phyloP scores from a whole-genome alignment of 2,888 invertebrate genomes.

The Pantelozetes paolii region DNA sequence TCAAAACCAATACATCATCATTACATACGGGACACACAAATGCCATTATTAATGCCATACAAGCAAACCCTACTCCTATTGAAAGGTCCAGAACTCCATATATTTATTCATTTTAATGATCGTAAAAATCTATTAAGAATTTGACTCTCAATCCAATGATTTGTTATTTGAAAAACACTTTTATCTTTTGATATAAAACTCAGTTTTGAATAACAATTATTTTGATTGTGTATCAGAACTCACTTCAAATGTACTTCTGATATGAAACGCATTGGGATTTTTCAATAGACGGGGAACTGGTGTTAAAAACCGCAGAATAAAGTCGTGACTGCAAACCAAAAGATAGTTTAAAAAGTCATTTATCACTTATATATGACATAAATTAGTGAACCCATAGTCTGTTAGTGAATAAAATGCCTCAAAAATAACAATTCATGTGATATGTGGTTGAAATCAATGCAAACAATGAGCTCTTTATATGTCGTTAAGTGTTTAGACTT shows the following conservation, averaged over 20 bases:
- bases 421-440: slow-evolving; percentile 12
- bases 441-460: neutral
- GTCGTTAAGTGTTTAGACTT: slow-evolving; percentile 21
- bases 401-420: slow-evolving; percentile 4
- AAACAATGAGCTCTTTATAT: slow-evolving; percentile 32
- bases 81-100: neutral
- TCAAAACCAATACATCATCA: slow-evolving; percentile 29
- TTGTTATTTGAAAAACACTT: too few relatives aligned
- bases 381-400: slow-evolving; percentile 31
- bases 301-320: slow-evolving; percentile 10
- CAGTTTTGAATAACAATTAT: too few relatives aligned
- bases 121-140: too few relatives aligned
- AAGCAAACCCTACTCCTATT: neutral
- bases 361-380: slow-evolving; percentile 29
- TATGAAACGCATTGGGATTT: neutral
- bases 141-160: too few relatives aligned
- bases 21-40: slow-evolving; percentile 32
- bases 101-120: neutral
- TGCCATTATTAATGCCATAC: slow-evolving; percentile 13
- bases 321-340: slow-evolving; percentile 8
- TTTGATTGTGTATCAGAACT: neutral
- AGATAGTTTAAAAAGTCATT: slow-evolving; percentile 35
- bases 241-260: neutral
- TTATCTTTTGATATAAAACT: too few relatives aligned
- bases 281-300: neutral